phyloP scores from a whole-genome alignment of 1,140 invertebrate genomes.

The Vollenhovia emeryi region DNA sequence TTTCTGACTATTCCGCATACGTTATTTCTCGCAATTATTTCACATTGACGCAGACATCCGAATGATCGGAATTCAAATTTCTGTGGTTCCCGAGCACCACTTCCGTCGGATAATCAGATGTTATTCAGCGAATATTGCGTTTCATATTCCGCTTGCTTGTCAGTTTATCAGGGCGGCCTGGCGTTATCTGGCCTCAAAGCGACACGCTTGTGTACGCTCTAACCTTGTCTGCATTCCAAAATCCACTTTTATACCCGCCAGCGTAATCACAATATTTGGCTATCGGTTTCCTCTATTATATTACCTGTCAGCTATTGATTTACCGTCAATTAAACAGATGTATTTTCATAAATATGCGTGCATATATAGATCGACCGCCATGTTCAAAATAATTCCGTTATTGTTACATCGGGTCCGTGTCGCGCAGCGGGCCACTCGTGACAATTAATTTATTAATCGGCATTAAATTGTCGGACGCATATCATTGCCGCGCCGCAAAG shows the following conservation, averaged over 20 bases:
- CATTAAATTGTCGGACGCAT: not conserved
- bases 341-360: too few species aligned
- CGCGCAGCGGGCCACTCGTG: too few species aligned
- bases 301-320: constrained; percentile 22
- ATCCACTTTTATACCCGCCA: constrained; percentile 18
- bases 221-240: constrained; percentile 28
- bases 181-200: constrained; percentile 16
- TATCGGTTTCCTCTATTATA: constrained; percentile 18
- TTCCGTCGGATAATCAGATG: constrained; percentile 36
- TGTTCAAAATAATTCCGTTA: constrained; percentile 28
- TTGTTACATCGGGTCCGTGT: not conserved
- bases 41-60: not conserved
- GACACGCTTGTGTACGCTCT: not conserved
- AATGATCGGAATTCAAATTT: constrained; percentile 39
- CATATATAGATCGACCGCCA: not conserved
- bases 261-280: constrained; percentile 28
- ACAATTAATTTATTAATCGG: constrained; percentile 27
- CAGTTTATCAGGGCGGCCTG: constrained; percentile 3
- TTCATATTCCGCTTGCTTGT: constrained; percentile 37
- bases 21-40: constrained; percentile 11
- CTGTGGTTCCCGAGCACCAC: not conserved
- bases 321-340: constrained; percentile 10
- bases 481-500: not conserved
- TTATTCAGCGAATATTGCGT: constrained; percentile 58
- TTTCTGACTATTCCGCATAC: not conserved